These are phyloP conservation scores for Cepphus grylle DNA, from an alignment of 2,113 vertebrate genomes.

Conservation along the genomic window DNA sequence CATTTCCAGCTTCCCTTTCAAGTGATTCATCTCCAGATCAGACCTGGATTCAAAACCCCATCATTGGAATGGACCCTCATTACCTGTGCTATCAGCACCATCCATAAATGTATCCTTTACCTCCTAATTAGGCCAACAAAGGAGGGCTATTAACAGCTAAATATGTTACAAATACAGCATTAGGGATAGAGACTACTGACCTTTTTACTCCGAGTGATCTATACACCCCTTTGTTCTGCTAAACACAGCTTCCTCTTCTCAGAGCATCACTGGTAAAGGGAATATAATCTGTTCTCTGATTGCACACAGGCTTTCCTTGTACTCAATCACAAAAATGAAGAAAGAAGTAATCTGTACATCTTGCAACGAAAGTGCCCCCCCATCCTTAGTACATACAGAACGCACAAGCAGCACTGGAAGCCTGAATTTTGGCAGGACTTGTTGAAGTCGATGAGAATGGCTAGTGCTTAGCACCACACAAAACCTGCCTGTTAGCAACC, in stretches of 20 bases:
- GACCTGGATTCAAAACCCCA: conserved; percentile 35
- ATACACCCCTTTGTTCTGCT: conserved; percentile 47
- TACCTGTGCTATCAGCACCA: conserved; percentile 47
- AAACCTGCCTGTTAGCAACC: neutral
- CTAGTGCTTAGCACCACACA: neutral
- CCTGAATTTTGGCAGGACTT: neutral
- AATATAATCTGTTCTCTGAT: conserved; percentile 59
- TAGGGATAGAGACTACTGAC: conserved; percentile 66
- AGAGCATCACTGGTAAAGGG: conserved; percentile 1
- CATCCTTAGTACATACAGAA: neutral
- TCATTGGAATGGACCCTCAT: conserved; percentile 29
- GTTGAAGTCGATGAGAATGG: neutral
- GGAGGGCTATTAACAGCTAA: conserved; percentile 56
- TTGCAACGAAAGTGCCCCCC: neutral
- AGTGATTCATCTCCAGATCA: conserved; percentile 46
- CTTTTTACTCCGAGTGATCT: conserved; percentile 45
- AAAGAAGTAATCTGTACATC: conserved; percentile 46
- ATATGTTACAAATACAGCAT: conserved; percentile 51
- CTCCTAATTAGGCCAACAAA: conserved; percentile 63
- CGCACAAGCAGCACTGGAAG: neutral
- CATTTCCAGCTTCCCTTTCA: conserved; percentile 46
- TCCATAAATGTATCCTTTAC: conserved; percentile 46
- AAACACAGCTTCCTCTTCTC: conserved; percentile 51
- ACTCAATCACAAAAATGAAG: conserved; percentile 40
- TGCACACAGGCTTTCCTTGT: conserved; percentile 59